These are phyloP conservation scores for Rafetus swinhoei DNA, from an alignment of 2,113 vertebrate species.

Conservation along the genomic window DNA sequence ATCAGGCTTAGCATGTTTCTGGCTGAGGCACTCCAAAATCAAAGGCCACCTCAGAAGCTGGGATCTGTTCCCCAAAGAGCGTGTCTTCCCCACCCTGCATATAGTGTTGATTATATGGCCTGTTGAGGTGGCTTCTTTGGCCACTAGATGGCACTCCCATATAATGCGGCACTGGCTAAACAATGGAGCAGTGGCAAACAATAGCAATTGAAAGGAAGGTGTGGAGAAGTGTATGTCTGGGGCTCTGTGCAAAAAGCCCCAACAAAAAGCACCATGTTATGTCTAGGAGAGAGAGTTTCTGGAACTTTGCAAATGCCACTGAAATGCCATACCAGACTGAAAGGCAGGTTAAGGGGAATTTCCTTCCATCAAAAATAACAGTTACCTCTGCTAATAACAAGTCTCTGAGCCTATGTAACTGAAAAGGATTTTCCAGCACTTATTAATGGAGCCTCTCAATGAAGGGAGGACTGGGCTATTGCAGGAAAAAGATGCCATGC, in stretches of 20 bases:
- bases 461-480: background rate
- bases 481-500: background rate
- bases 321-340: background rate
- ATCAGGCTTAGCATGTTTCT: background rate
- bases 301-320: background rate
- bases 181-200: background rate
- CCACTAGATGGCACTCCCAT: background rate
- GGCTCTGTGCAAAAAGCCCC: background rate
- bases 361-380: background rate
- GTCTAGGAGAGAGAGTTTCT: background rate
- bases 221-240: background rate
- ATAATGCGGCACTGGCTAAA: background rate
- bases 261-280: background rate
- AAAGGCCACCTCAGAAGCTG: background rate
- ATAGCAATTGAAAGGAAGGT: background rate
- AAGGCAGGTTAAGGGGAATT: background rate
- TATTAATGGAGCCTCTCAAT: background rate
- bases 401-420: background rate
- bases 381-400: background rate
- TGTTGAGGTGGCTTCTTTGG: background rate
- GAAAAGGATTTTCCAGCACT: background rate
- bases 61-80: background rate
- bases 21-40: background rate
- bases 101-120: background rate
- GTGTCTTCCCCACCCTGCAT: background rate